phyloP scores from a whole-genome alignment of 1,140 invertebrate genomes.

The Bombus affinis region DNA sequence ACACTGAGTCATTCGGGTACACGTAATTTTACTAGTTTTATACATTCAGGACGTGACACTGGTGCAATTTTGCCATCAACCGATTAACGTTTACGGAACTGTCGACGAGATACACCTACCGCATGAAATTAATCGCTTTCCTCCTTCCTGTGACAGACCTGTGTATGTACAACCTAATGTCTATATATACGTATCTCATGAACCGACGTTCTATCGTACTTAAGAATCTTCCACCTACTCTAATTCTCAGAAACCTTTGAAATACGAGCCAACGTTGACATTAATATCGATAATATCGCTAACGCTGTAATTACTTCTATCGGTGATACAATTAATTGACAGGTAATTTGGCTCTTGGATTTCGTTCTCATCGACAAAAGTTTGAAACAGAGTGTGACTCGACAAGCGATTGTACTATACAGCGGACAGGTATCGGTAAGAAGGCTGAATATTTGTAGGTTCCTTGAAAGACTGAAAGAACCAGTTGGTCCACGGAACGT shows the following conservation, averaged over 20 bases:
- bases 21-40: constrained; percentile 42
- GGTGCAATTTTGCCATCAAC: constrained; percentile 43
- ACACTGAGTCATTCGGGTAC: constrained; percentile 34
- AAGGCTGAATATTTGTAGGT: not conserved
- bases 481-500: too few species aligned
- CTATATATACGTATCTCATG: not conserved
- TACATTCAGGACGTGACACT: constrained; percentile 30
- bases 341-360: not conserved
- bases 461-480: too few species aligned
- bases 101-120: constrained; percentile 3
- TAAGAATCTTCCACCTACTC: too few species aligned
- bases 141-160: not conserved
- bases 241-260: too few species aligned
- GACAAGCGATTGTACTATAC: too few species aligned
- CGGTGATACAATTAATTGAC: too few species aligned
- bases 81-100: constrained; percentile 29
- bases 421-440: not conserved
- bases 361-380: not conserved
- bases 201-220: not conserved
- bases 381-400: not conserved
- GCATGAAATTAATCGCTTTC: constrained; percentile 18
- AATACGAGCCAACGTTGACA: too few species aligned
- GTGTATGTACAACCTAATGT: not conserved
- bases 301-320: too few species aligned
- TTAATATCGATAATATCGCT: too few species aligned